phyloP scores from a whole-genome alignment of 2,113 vertebrate genomes.

The Rhabdornis inornatus region DNA sequence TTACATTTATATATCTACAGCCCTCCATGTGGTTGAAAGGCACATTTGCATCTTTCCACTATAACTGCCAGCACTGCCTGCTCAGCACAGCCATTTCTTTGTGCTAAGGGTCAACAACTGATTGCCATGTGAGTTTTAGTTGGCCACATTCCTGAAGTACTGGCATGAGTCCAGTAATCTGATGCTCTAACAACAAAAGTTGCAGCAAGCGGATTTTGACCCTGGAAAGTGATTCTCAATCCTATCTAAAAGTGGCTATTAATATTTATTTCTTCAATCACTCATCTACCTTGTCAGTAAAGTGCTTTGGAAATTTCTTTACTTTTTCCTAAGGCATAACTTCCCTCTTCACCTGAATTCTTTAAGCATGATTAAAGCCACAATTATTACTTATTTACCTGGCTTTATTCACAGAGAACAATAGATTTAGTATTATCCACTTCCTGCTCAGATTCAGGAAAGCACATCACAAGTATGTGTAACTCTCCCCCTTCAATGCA shows the following conservation, averaged over 20 bases:
- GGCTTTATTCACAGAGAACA: constrained; percentile 3
- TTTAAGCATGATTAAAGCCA: background rate
- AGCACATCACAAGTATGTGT: background rate
- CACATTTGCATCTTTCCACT: background rate
- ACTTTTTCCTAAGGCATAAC: background rate
- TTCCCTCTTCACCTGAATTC: constrained; percentile 2
- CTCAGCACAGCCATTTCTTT: background rate
- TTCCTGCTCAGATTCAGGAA: constrained; percentile 9
- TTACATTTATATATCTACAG: background rate
- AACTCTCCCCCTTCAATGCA: background rate
- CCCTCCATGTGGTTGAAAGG: background rate
- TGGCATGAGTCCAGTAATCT: background rate
- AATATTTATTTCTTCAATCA: background rate
- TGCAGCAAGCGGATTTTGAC: background rate
- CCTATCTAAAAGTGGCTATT: background rate
- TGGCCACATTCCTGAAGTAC: background rate
- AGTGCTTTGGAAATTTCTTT: background rate
- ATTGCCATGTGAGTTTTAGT: background rate
- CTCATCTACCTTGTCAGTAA: background rate
- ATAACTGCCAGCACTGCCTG: background rate
- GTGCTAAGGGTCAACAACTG: background rate
- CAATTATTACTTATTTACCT: constrained; percentile 10
- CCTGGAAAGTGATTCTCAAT: background rate
- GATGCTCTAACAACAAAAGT: background rate
- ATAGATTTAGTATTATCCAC: background rate